A percentile compares a stretch with the other conserved stretches of the same genome.
phyloP scores from a whole-genome alignment of 2,888 invertebrate genomes.

The Apantesis nais region DNA sequence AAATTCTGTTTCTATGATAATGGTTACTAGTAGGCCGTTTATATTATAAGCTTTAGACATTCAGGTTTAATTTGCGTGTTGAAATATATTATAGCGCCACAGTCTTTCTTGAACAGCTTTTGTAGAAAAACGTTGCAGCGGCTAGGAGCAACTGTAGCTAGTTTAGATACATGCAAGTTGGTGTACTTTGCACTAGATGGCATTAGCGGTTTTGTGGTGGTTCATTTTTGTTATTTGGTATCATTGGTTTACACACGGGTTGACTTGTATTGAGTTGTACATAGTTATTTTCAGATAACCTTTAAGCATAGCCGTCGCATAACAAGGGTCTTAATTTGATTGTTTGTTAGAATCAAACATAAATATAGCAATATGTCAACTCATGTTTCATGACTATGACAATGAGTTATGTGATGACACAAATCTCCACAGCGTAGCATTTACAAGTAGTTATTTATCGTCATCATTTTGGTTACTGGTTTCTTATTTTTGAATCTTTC shows the following conservation, averaged over 20 bases:
- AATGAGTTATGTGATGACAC: neutral
- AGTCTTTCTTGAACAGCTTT: slow-evolving; percentile 22
- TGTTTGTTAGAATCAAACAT: neutral
- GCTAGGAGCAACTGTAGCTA: slow-evolving; percentile 11
- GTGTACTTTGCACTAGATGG: slow-evolving; percentile 15
- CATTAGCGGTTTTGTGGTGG: neutral
- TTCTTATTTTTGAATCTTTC: neutral
- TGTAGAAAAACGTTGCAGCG: slow-evolving; percentile 23
- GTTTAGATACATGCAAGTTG: neutral
- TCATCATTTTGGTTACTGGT: neutral
- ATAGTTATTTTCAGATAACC: too few species aligned
- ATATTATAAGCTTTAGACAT: neutral
- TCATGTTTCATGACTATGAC: neutral
- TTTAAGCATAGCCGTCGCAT: neutral
- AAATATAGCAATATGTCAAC: neutral
- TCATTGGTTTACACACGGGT: neutral
- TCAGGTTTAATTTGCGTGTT: neutral
- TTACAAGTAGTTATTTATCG: neutral
- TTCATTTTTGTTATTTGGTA: neutral
- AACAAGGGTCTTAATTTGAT: neutral
- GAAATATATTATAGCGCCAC: neutral
- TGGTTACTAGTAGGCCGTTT: neutral
- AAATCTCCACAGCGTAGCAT: neutral
- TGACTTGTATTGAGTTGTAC: neutral
- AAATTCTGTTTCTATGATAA: neutral